Evolutionary conservation across 2,888 invertebrate species (phyloP).

Genomic region (Cerastis rubricosa): DNA sequence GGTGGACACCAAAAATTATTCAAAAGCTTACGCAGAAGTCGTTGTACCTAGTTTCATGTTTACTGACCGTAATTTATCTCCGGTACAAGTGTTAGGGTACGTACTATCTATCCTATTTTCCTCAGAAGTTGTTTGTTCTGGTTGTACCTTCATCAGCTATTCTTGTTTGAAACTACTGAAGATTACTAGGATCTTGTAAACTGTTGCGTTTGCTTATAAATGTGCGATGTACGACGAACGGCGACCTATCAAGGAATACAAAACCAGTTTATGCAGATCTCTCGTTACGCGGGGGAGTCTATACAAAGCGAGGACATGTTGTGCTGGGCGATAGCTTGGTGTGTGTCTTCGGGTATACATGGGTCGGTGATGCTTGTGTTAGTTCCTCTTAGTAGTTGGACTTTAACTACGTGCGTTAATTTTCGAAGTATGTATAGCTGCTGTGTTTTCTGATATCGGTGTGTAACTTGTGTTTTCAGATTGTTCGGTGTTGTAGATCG

Average conservation of each 20-base stretch:
- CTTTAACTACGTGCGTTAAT: constrained; percentile 3
- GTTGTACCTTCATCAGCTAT: constrained; percentile 62
- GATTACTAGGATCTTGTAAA: constrained; percentile 65
- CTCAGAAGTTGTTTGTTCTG: constrained; percentile 62
- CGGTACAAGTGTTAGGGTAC: constrained; percentile 47
- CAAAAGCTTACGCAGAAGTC: constrained; percentile 65
- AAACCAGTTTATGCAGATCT: too few species aligned
- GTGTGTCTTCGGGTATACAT: too few species aligned
- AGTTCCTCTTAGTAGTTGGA: not conserved
- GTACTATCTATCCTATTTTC: constrained; percentile 60
- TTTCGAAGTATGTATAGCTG: not conserved
- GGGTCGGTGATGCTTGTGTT: constrained; percentile 13
- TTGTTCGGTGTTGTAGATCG: not conserved
- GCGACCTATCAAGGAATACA: too few species aligned
- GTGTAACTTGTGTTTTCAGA: not conserved
- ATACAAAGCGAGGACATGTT: too few species aligned
- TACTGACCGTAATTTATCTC: constrained; percentile 69
- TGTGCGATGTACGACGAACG: not conserved
- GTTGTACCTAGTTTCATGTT: constrained; percentile 58
- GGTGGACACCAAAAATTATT: constrained; percentile 50
- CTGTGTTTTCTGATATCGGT: not conserved
- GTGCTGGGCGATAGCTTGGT: too few species aligned
- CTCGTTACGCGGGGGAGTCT: too few species aligned
- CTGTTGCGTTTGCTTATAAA: constrained; percentile 64
- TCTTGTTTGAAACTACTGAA: constrained; percentile 58